These are phyloP conservation scores for Uloborus plumipes DNA, from an alignment of 2,888 invertebrate genomes.

Conservation along the genomic window DNA sequence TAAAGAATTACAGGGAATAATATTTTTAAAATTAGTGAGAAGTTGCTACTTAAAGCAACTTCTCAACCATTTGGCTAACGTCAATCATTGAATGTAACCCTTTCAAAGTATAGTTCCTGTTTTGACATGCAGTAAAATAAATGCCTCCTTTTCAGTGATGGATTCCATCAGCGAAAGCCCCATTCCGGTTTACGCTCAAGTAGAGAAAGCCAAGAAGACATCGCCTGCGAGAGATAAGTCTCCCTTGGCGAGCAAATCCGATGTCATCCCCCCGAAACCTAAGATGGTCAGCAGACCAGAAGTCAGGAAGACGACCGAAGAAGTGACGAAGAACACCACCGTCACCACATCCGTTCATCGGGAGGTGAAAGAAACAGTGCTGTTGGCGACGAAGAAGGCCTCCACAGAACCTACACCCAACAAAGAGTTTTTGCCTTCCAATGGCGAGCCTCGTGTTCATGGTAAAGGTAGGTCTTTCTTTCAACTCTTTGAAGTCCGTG, in stretches of 20 bases:
- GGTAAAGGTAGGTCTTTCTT: background rate
- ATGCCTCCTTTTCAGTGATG: too few relatives aligned
- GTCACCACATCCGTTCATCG: conserved; percentile 37
- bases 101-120: background rate
- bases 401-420: background rate
- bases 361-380: conserved; percentile 45
- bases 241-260: too few relatives aligned
- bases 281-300: conserved; percentile 12
- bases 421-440: background rate
- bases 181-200: conserved; percentile 46
- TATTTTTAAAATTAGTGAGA: too few relatives aligned
- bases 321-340: conserved; percentile 44
- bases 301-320: conserved; percentile 23
- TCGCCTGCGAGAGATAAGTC: background rate
- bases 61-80: too few relatives aligned
- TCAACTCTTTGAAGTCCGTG: too few relatives aligned
- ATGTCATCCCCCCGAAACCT: background rate
- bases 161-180: background rate
- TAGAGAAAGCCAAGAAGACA: conserved; percentile 35
- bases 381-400: background rate
- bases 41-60: too few relatives aligned
- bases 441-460: background rate
- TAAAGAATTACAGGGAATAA: too few relatives aligned
- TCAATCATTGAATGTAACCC: background rate
- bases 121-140: too few relatives aligned